A percentile compares a stretch with the other conserved stretches of the same genome.
Conservation (phyloP, 2,113 vertebrate species). For the Gallinago media region DNA sequence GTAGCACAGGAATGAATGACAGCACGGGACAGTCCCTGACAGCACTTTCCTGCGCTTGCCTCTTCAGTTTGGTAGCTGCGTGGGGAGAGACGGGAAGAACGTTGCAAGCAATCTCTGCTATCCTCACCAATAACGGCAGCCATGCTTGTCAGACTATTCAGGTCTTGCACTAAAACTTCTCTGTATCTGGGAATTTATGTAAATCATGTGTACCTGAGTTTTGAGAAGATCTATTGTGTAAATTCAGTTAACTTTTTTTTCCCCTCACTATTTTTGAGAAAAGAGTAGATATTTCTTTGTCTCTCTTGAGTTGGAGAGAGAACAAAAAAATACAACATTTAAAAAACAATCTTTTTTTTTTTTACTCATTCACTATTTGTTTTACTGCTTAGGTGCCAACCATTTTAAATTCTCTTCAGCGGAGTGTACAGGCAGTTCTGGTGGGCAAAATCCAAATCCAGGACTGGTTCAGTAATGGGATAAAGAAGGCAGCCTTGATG, state of each 20-base stretch:
- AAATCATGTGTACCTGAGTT: background rate
- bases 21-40: slow-evolving; percentile 95
- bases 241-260: background rate
- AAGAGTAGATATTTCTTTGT: background rate
- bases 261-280: background rate
- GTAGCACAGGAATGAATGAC: slow-evolving; percentile 94
- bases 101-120: slow-evolving; percentile 95
- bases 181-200: background rate
- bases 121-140: slow-evolving; percentile 98
- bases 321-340: background rate
- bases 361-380: background rate
- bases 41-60: slow-evolving; percentile 96
- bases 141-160: slow-evolving; percentile 98
- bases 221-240: background rate
- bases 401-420: slow-evolving; percentile 95
- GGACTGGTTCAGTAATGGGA: slow-evolving; percentile 98
- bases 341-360: background rate
- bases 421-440: slow-evolving; percentile 96
- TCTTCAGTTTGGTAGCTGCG: slow-evolving; percentile 97
- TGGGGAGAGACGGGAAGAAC: slow-evolving; percentile 98
- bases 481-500: slow-evolving; percentile 97
- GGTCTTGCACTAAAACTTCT: slow-evolving; percentile 76
- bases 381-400: slow-evolving; percentile 88
- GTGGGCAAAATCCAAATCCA: slow-evolving; percentile 99
- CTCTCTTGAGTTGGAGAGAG: background rate